These are phyloP conservation scores for Hemiprocne comata DNA, from an alignment of 2,113 vertebrate species.

Conservation along the genomic window DNA sequence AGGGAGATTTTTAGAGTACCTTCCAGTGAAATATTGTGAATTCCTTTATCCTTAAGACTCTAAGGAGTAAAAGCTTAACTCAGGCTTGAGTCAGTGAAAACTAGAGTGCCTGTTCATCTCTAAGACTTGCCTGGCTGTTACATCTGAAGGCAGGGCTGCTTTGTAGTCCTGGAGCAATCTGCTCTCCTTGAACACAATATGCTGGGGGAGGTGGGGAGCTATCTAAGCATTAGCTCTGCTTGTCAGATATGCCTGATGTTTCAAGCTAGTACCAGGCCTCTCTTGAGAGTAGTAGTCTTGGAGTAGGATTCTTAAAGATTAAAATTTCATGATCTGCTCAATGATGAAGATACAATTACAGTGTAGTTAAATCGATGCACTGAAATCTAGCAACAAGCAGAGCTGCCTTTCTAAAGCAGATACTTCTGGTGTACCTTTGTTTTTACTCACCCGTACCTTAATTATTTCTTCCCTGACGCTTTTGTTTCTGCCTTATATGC, in stretches of 20 bases:
- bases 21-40: not conserved
- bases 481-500: slow-evolving; percentile 86
- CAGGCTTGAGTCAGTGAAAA: not conserved
- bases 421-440: slow-evolving; percentile 76
- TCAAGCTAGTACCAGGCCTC: not conserved
- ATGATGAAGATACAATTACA: not conserved
- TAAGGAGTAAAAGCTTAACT: not conserved
- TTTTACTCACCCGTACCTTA: slow-evolving; percentile 73
- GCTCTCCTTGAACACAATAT: not conserved
- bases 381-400: not conserved
- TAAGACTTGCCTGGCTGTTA: not conserved
- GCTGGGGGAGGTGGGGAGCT: slow-evolving; percentile 44
- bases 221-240: not conserved
- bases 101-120: not conserved
- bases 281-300: not conserved
- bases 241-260: not conserved
- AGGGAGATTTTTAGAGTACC: not conserved
- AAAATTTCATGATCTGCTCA: not conserved
- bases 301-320: not conserved
- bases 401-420: slow-evolving; percentile 64
- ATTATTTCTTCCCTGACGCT: slow-evolving; percentile 78
- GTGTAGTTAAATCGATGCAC: not conserved
- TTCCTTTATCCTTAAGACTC: not conserved
- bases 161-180: not conserved
- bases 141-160: not conserved